Evolutionary conservation across 2,113 vertebrate species (phyloP), one percentile per base, ranked within the genome.

Genomic region (Pangasianodon gigas): DNA sequence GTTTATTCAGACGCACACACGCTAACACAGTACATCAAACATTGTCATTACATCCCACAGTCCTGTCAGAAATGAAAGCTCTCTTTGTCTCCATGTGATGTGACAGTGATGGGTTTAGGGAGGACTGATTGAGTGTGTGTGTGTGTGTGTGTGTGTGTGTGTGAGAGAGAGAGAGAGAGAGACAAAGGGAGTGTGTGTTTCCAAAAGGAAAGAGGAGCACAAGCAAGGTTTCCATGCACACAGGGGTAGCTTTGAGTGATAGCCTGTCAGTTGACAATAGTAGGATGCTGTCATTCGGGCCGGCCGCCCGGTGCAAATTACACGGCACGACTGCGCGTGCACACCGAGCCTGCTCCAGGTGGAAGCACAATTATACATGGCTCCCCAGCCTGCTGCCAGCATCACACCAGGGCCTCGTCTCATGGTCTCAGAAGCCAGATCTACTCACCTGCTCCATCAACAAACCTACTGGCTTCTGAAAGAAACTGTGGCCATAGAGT

Each of bases 131-230:
- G 84, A 81, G 89, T 74, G 86, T 84, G 82, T 81, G 86, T 65
- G 75, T 87, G 65, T 85, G 83, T 77, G 41, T 69, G 67, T 74
- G 62, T 67, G 80, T 80, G 41, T 51, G 58, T 56, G 79, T 56
- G 96, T 95, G 96, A 96, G 95, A 65, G 95, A 37, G 37, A 37
- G 37, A 37, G 37, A 37, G 37, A 56, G 82, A 77, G n/a, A 80
- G 75, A 85, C 87, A 81, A 74, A 90, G 86, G 89, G 83, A 89
- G 52, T 86, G 87, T 86, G 87, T 83, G 84, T 84, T 79, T 84
- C 88, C 60, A 58, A 89, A 77, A 84, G 41, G 87, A 75, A 81
- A 71, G 77, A 88, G 52, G 52, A 81, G 84, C 24, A n/a, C 52
- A 62, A 84, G 67, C 69, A 46, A 86, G 77, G 85, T 88, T 93